phyloP scores from a whole-genome alignment of 1,140 invertebrate genomes.

The Mycetomoellerius zeteki region DNA sequence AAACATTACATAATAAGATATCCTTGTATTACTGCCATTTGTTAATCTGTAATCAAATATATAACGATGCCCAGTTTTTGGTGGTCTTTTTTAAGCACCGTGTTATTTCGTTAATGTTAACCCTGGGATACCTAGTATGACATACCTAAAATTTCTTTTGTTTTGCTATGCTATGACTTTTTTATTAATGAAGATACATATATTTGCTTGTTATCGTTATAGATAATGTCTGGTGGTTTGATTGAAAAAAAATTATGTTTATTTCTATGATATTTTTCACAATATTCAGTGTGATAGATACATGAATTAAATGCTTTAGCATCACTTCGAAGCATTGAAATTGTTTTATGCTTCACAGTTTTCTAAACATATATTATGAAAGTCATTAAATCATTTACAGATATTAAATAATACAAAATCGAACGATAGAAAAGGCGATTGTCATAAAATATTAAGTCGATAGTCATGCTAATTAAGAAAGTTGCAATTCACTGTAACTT shows the following conservation, averaged over 20 bases:
- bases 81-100: neutral
- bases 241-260: no score
- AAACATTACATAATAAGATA: neutral
- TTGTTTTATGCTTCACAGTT: no score
- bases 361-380: neutral
- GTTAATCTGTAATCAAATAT: slow-evolving; percentile 42
- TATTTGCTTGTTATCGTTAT: no score
- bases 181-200: no score
- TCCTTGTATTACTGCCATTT: slow-evolving; percentile 28
- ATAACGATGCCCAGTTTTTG: neutral
- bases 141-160: no score
- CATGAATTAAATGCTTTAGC: no score
- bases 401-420: neutral
- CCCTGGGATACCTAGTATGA: no score
- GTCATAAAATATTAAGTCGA: neutral
- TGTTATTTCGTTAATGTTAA: neutral
- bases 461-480: slow-evolving; percentile 29
- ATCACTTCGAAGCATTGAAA: no score
- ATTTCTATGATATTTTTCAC: no score
- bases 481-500: slow-evolving; percentile 25
- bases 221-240: no score
- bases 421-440: neutral
- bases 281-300: no score
- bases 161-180: no score
- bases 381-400: neutral